Evolutionary conservation across 2,797 vertebrate species (phyloP).

Genomic region (Rachycentron canadum): DNA sequence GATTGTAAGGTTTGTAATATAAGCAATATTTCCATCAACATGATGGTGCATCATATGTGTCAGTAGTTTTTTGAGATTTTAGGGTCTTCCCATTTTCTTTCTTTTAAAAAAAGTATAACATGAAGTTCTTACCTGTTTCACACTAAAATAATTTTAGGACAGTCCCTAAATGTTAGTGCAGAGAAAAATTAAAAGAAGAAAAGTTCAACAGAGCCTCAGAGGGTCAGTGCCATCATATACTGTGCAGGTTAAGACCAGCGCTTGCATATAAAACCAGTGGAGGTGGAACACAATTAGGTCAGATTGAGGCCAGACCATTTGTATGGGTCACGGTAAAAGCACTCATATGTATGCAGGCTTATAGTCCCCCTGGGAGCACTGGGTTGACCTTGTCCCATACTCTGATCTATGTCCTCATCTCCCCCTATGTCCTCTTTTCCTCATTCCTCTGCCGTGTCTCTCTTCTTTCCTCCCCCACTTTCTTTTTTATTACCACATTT

Average conservation of each 20-base stretch:
- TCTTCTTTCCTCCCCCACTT: constrained; percentile 20
- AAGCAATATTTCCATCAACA: not conserved
- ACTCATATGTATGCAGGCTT: constrained; percentile 83
- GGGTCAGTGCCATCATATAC: constrained; percentile 28
- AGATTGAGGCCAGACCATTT: constrained; percentile 76
- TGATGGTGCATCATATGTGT: not conserved
- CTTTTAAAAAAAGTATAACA: not conserved
- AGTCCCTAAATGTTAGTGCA: constrained; percentile 3
- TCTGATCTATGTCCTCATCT: constrained; percentile 81
- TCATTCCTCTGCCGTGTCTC: constrained; percentile 39
- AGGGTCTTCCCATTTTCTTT: not conserved
- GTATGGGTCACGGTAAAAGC: constrained; percentile 77
- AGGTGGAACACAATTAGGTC: constrained; percentile 78
- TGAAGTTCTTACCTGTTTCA: not conserved
- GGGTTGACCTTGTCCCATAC: constrained; percentile 81
- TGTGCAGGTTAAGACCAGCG: constrained; percentile 39
- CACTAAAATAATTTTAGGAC: constrained; percentile 4
- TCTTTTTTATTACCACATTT: constrained; percentile 56
- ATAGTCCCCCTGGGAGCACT: constrained; percentile 66
- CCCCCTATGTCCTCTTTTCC: constrained; percentile 60
- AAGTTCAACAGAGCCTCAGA: constrained; percentile 33
- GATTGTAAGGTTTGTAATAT: not conserved
- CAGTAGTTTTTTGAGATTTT: not conserved
- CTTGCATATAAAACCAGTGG: constrained; percentile 65
- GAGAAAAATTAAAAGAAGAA: constrained; percentile 25